phyloP scores from a whole-genome alignment of 2,113 vertebrate species.

The Seriola dumerili region DNA sequence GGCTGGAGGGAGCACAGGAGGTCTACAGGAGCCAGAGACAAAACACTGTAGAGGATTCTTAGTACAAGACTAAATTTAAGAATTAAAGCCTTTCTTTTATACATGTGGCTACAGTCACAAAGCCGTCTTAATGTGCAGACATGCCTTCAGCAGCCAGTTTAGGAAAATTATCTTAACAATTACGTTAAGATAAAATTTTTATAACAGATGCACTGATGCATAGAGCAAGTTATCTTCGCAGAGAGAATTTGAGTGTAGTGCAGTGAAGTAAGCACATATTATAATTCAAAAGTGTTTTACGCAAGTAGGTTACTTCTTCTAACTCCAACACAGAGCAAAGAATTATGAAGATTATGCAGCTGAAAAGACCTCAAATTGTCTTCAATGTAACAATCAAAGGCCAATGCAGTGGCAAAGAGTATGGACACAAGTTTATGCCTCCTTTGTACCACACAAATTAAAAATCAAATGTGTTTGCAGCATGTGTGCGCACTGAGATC shows the following conservation, averaged over 20 bases:
- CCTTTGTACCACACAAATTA: slow-evolving; percentile 2
- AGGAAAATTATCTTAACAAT: neutral
- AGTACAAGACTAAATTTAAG: slow-evolving; percentile 10
- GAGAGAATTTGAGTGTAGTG: neutral
- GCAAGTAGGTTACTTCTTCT: neutral
- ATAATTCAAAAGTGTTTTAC: neutral
- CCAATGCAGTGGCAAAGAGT: neutral
- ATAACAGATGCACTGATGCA: neutral
- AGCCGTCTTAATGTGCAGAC: neutral
- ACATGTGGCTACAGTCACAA: neutral
- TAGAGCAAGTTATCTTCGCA: neutral
- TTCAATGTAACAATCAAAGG: slow-evolving; percentile 21
- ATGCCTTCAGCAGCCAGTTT: neutral
- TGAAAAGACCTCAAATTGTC: slow-evolving; percentile 17
- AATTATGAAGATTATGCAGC: neutral
- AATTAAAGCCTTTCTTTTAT: slow-evolving; percentile 14
- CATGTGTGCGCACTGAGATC: neutral
- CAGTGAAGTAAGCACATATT: neutral
- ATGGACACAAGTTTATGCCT: neutral
- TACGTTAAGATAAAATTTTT: neutral
- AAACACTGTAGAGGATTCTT: slow-evolving; percentile 27
- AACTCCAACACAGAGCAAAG: neutral
- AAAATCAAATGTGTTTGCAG: slow-evolving; percentile 20
- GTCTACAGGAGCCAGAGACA: slow-evolving; percentile 10
- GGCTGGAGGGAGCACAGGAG: slow-evolving; percentile 5